Evolutionary conservation across 2,797 vertebrate genomes (phyloP).

Genomic region (Eospalax fontanierii): DNA sequence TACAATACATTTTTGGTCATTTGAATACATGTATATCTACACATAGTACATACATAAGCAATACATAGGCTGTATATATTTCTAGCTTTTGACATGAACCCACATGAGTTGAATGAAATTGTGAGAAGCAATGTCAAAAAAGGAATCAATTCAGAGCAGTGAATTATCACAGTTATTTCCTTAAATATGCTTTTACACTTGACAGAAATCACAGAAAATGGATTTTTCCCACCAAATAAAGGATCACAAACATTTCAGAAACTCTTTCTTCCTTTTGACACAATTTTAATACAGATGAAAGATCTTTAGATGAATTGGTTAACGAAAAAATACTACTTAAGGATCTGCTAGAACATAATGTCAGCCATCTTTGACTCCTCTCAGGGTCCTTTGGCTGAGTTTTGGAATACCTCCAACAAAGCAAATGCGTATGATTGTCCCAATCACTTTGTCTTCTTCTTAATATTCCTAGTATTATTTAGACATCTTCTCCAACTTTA

Average conservation of each 20-base stretch:
- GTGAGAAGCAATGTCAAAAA: constrained; percentile 59
- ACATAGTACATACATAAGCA: not conserved
- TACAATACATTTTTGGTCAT: not conserved
- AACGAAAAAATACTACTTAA: constrained; percentile 71
- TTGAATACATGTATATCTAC: not conserved
- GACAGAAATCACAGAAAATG: constrained; percentile 80
- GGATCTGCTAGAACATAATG: constrained; percentile 67
- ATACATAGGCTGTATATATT: not conserved
- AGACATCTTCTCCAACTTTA: constrained; percentile 11
- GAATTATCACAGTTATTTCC: constrained; percentile 80
- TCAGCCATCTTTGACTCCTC: constrained; percentile 56
- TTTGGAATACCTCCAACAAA: constrained; percentile 47
- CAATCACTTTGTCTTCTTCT: constrained; percentile 55
- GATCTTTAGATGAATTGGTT: constrained; percentile 66
- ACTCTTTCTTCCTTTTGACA: constrained; percentile 68
- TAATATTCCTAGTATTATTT: constrained; percentile 49
- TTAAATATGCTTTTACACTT: constrained; percentile 78
- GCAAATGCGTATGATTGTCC: constrained; percentile 8
- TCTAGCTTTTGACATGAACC: constrained; percentile 40
- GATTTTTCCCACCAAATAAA: constrained; percentile 66
- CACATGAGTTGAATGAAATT: constrained; percentile 48
- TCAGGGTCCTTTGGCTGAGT: constrained; percentile 60
- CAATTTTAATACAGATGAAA: constrained; percentile 78
- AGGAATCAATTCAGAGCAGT: constrained; percentile 67
- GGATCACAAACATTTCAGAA: constrained; percentile 76